These are phyloP conservation scores for Amitus sp. DNA, from an alignment of 2,888 invertebrate species.

Conservation along the genomic window DNA sequence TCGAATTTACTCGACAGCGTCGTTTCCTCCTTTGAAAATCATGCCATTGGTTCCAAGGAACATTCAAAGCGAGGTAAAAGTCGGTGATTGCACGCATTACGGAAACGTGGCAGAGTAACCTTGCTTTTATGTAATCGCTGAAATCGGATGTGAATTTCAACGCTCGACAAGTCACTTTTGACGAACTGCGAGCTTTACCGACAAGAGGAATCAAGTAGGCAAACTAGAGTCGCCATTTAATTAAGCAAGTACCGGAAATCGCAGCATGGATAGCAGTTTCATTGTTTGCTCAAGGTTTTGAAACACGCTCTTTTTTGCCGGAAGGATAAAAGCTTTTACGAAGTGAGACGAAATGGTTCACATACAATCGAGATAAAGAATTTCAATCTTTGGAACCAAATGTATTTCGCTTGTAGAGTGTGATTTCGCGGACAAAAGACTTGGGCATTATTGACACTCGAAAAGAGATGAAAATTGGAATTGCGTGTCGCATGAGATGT, in stretches of 20 bases:
- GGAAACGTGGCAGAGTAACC: too few species aligned
- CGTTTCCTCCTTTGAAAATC: too few species aligned
- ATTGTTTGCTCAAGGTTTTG: constrained; percentile 11
- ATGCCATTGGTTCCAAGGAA: too few species aligned
- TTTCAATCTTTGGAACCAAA: background rate
- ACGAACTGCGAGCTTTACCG: background rate
- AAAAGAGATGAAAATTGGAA: too few species aligned
- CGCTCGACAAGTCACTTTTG: too few species aligned
- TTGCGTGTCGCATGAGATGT: too few species aligned
- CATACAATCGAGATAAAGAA: background rate
- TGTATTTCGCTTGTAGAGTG: background rate
- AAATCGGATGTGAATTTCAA: too few species aligned
- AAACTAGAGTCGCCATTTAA: constrained; percentile 22
- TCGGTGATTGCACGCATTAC: too few species aligned
- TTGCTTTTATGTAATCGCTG: too few species aligned
- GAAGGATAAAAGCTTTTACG: background rate
- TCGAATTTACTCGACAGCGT: too few species aligned
- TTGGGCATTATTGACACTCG: background rate
- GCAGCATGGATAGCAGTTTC: constrained; percentile 19
- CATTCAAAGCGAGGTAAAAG: too few species aligned
- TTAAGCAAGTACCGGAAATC: constrained; percentile 25
- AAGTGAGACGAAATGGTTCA: background rate
- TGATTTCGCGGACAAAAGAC: too few species aligned
- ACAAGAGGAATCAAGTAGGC: constrained; percentile 16
- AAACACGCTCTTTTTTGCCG: constrained; percentile 9